Conservation (phyloP, 2,113 vertebrate genomes). For the Phalacrocorax brasilianus region DNA sequence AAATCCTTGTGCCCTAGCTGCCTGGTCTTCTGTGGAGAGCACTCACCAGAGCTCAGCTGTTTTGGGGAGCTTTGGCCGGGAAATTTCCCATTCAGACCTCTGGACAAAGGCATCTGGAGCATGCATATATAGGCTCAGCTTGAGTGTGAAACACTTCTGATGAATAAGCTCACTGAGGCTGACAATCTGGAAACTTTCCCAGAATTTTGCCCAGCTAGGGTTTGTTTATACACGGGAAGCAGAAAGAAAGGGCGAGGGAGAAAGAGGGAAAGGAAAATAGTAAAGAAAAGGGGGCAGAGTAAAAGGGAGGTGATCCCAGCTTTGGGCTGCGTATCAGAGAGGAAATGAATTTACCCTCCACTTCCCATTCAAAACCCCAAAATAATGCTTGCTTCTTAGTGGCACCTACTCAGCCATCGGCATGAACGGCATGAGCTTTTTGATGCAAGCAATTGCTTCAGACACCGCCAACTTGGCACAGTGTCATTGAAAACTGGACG, state of each 20-base stretch:
- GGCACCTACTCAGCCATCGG: not conserved
- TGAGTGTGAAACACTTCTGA: slow-evolving; percentile 27
- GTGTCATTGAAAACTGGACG: not conserved
- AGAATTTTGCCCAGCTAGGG: slow-evolving; percentile 24
- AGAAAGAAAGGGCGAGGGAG: not conserved
- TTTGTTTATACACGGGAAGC: slow-evolving; percentile 32
- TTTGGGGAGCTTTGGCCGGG: not conserved
- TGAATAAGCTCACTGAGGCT: slow-evolving; percentile 59
- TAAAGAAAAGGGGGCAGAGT: not conserved
- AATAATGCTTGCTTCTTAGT: not conserved
- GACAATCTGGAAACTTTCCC: slow-evolving; percentile 51
- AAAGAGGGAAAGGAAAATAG: not conserved
- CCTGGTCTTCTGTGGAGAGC: not conserved
- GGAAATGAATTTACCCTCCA: not conserved
- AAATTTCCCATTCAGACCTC: slow-evolving; percentile 32
- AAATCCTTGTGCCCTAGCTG: not conserved
- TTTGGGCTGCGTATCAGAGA: not conserved
- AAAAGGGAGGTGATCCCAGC: not conserved
- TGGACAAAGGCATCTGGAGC: slow-evolving; percentile 48
- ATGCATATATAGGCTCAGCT: not conserved
- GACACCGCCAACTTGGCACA: slow-evolving; percentile 11
- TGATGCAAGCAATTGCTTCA: not conserved
- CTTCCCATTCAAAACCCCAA: not conserved
- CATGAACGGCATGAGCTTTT: not conserved
- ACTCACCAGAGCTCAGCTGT: slow-evolving; percentile 32